Evolutionary conservation across 2,888 invertebrate species (phyloP).

Genomic region (Lapara coniferarum): DNA sequence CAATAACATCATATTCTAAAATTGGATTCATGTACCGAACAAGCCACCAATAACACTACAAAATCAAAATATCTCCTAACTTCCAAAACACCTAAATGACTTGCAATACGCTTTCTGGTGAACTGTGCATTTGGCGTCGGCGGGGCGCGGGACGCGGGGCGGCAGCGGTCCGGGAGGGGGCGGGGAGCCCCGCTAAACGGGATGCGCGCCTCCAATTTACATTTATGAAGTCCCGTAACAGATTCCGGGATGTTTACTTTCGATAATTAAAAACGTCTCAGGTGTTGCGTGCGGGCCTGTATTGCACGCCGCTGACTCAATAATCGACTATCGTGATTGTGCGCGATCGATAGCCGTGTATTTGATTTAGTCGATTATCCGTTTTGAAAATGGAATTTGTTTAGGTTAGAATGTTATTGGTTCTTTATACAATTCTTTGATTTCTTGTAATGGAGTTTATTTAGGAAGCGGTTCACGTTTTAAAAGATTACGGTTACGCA

Average conservation of each 20-base stretch:
- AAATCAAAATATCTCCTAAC: neutral
- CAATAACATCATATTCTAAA: too few relatives aligned
- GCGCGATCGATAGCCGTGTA: constrained; percentile 5
- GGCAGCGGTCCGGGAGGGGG: constrained; percentile 39
- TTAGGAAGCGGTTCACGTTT: too few relatives aligned
- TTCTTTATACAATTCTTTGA: neutral
- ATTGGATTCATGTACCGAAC: too few relatives aligned
- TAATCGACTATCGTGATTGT: constrained; percentile 20
- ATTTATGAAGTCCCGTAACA: constrained; percentile 81
- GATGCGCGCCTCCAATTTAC: constrained; percentile 81
- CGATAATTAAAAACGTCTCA: constrained; percentile 81
- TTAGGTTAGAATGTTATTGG: neutral
- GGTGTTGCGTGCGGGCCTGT: constrained; percentile 46
- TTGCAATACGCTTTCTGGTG: constrained; percentile 11
- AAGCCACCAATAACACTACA: neutral
- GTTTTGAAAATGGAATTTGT: constrained; percentile 13
- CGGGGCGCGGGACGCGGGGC: constrained; percentile 35
- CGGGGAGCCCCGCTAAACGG: constrained; percentile 66
- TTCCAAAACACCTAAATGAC: neutral
- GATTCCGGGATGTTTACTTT: constrained; percentile 80
- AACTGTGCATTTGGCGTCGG: constrained; percentile 29
- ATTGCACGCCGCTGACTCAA: constrained; percentile 21
- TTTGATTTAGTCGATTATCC: constrained; percentile 4
- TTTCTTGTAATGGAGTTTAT: neutral
- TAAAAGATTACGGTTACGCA: too few relatives aligned